phyloP scores from a whole-genome alignment of 2,888 invertebrate genomes.

The Lampropteryx suffumata region DNA sequence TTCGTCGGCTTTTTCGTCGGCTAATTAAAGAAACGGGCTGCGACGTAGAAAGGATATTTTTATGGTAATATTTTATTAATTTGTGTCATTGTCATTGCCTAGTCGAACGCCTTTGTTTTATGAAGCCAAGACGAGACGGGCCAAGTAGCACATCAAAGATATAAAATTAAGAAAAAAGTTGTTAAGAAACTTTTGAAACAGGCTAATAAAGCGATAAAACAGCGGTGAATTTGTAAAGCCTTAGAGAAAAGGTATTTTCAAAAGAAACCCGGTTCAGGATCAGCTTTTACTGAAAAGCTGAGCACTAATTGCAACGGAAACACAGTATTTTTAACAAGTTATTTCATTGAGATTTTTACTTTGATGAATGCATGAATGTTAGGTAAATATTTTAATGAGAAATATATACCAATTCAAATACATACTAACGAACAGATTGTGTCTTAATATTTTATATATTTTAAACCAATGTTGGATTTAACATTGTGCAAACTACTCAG shows the following conservation, averaged over 20 bases:
- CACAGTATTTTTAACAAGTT: no score
- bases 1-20: conserved; percentile 28
- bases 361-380: no score
- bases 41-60: conserved; percentile 31
- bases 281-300: conserved; percentile 23
- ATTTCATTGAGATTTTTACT: no score
- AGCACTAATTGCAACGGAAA: conserved; percentile 29
- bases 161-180: conserved; percentile 52
- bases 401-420: no score
- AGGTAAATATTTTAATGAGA: no score
- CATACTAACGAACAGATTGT: no score
- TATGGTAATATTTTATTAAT: conserved; percentile 34
- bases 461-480: no score
- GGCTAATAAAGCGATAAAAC: conserved; percentile 71
- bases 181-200: conserved; percentile 61
- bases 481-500: no score
- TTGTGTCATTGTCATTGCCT: conserved; percentile 32
- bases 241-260: conserved; percentile 57
- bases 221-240: conserved; percentile 64
- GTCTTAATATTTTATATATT: no score
- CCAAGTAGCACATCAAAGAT: conserved; percentile 56
- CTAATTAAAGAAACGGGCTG: conserved; percentile 35
- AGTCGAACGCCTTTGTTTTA: conserved; percentile 22
- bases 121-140: conserved; percentile 15
- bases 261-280: conserved; percentile 56